Evolutionary conservation across 2,797 vertebrate species (phyloP).

Genomic region (Enteromius viviparus): DNA sequence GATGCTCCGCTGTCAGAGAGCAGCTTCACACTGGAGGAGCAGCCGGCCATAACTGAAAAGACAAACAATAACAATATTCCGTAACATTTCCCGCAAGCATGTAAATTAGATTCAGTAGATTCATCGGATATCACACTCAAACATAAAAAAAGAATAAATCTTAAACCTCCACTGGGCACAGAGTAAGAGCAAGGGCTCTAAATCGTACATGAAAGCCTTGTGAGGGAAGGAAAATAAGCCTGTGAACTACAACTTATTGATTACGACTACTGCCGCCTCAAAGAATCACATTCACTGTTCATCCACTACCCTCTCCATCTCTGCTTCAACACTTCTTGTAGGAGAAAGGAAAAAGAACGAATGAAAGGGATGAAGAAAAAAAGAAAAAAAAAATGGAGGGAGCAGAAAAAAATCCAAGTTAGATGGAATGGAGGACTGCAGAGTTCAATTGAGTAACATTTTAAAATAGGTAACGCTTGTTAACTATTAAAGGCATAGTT

Average conservation of each 20-base stretch:
- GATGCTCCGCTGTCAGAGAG: conserved; percentile 90
- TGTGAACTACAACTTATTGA: conserved; percentile 36
- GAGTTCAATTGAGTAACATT: not conserved
- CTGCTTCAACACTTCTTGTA: not conserved
- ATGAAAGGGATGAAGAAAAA: not conserved
- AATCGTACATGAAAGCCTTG: conserved; percentile 39
- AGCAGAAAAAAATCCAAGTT: not conserved
- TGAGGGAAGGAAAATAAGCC: conserved; percentile 12
- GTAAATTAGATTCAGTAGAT: not conserved
- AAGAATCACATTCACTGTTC: conserved; percentile 17
- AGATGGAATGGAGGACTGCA: not conserved
- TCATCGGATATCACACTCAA: not conserved
- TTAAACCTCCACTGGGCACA: not conserved
- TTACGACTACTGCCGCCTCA: conserved; percentile 11
- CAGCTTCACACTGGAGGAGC: conserved; percentile 90
- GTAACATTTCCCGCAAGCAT: not conserved
- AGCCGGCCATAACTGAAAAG: conserved; percentile 90
- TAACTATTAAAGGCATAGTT: no score
- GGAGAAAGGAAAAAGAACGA: not conserved
- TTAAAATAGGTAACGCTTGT: no score
- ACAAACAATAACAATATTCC: conserved; percentile 23
- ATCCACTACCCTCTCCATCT: not conserved
- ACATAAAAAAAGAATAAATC: not conserved
- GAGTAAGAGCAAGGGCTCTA: not conserved
- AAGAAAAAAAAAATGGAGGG: not conserved